phyloP scores from a whole-genome alignment of 2,797 vertebrate species.

The Poecilia wingei region DNA sequence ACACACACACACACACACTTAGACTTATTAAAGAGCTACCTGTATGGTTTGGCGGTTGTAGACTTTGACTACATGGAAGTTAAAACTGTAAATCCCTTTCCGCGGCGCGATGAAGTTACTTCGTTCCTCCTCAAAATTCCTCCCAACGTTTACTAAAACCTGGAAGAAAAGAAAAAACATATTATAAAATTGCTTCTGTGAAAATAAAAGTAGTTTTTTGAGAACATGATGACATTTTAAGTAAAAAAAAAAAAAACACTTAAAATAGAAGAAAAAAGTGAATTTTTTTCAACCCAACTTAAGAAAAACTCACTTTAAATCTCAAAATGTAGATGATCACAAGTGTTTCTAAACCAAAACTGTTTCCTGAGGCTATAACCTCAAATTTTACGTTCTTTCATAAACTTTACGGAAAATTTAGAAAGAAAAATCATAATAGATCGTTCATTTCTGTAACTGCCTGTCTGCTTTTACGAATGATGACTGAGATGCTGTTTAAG shows the following conservation, averaged over 20 bases:
- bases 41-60: constrained; percentile 99
- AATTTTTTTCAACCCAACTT: neutral
- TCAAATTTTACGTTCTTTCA: neutral
- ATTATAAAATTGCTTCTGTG: neutral
- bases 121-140: constrained; percentile 93
- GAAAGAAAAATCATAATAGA: neutral
- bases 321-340: neutral
- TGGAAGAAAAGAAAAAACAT: constrained; percentile 58
- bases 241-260: neutral
- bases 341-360: neutral
- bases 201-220: neutral
- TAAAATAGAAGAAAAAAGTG: neutral
- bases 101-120: constrained; percentile 96
- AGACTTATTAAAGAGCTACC: constrained; percentile 72
- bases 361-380: neutral
- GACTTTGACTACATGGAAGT: constrained; percentile 99
- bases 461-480: neutral
- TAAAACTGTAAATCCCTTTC: constrained; percentile 99
- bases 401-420: neutral
- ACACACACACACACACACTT: constrained; percentile 12
- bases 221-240: neutral
- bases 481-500: neutral
- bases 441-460: neutral
- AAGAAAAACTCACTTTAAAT: neutral
- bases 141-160: constrained; percentile 95